Conservation (phyloP, 2,797 vertebrate genomes). For the Botia kubotai region DNA sequence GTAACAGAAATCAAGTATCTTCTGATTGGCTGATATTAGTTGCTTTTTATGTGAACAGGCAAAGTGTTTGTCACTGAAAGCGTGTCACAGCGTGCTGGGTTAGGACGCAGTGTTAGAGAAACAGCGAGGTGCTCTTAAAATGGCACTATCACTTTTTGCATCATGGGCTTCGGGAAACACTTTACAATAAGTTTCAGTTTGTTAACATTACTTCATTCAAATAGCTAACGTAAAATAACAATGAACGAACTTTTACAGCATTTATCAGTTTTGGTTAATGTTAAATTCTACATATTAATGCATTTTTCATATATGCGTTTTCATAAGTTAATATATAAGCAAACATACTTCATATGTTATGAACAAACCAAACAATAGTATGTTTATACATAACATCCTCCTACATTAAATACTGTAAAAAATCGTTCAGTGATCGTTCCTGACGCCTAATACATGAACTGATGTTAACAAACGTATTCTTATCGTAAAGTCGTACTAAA, state of each 20-base stretch:
- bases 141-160: too few species aligned
- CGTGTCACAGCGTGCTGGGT: too few species aligned
- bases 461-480: too few species aligned
- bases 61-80: too few species aligned
- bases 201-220: neutral
- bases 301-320: neutral
- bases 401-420: neutral
- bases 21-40: too few species aligned
- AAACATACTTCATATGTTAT: too few species aligned
- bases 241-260: neutral
- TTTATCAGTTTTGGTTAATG: neutral
- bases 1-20: neutral
- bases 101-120: too few species aligned
- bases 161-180: neutral
- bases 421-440: neutral
- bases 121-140: too few species aligned
- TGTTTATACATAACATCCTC: neutral
- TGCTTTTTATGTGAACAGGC: too few species aligned
- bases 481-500: neutral
- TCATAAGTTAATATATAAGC: neutral
- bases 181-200: neutral
- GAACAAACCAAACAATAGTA: too few species aligned
- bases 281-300: neutral
- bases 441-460: too few species aligned
- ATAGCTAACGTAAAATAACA: neutral